Evolutionary conservation across 1,140 invertebrate genomes (phyloP), one percentile per base, ranked within the genome.

Genomic region (Centruroides sculpturatus): DNA sequence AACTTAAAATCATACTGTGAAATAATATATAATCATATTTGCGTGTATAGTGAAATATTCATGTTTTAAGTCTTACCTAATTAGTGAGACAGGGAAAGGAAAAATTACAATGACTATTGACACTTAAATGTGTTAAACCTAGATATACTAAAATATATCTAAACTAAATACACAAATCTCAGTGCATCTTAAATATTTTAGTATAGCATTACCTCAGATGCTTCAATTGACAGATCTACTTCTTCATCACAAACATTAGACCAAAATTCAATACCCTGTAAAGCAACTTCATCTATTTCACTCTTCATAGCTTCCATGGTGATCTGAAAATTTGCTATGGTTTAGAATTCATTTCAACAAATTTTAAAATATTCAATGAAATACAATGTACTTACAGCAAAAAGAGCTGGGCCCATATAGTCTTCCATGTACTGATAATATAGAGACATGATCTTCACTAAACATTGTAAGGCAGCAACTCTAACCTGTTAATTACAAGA

Each of bases 181-280:
- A n/a, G 47, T 60, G 64, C 55, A 10, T 5, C 12, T 35, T 48
- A 52, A 11, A 35, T n/a, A 23, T 48, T 41, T 55, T 47, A 57
- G 41, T 3, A 41, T 23, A 23, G 23, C 23, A 41, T 64, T 69
- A 78, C 78, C 68, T 99, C 96, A 50, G 85, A 85, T 65, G 89
- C 87, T 75, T 98, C 94, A 72, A 97, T 92, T 5, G 88, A 84
- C 64, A 99, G 77, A 76, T 98, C 94, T 36, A 98, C 90, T 79
- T 99, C 97, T 77, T 98, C 96, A 77, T 99, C 97, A 71, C 95
- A 96, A 0, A 99, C 95, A 71, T 96, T 98, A 0, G 95, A 99
- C 97, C 97, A 99, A 77, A 99, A 99, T 75, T 99, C 97, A 75
- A 99, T 99, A 66, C 97, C 97, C 78, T 99, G 97, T 50, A 99